Evolutionary conservation across 1,140 invertebrate species (phyloP).

Genomic region (Drosophila carrolli): DNA sequence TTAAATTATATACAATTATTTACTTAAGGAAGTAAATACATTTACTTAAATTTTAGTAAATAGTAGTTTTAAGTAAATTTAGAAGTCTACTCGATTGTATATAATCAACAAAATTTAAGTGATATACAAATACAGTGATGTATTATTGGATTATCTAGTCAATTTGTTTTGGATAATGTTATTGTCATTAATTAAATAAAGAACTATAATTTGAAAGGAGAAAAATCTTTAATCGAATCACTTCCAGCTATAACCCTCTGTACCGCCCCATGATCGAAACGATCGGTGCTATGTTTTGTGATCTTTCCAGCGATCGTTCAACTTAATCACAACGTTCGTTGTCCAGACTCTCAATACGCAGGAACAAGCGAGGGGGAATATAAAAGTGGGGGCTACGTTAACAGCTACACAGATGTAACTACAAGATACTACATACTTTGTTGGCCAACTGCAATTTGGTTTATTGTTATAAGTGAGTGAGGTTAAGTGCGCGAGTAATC

Average conservation of each 20-base stretch:
- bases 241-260: not conserved
- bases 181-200: no score
- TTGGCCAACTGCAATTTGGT: slow-evolving; percentile 77
- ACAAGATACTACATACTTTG: slow-evolving; percentile 73
- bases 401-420: slow-evolving; percentile 72
- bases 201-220: no score
- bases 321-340: slow-evolving; percentile 74
- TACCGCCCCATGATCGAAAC: slow-evolving; percentile 58
- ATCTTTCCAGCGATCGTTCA: slow-evolving; percentile 75
- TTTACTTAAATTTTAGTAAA: no score
- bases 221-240: not conserved
- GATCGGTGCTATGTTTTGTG: slow-evolving; percentile 77
- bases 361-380: not conserved
- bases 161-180: no score
- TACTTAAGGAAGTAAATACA: no score
- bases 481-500: slow-evolving; percentile 80
- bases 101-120: no score
- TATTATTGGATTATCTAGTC: no score
- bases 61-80: no score
- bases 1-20: no score
- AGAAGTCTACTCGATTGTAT: no score
- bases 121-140: no score
- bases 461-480: slow-evolving; percentile 84
- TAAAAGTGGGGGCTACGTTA: slow-evolving; percentile 29
- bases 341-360: slow-evolving; percentile 34